Evolutionary conservation across 2,113 vertebrate species (phyloP).

Genomic region (Thamnophis sirtalis): DNA sequence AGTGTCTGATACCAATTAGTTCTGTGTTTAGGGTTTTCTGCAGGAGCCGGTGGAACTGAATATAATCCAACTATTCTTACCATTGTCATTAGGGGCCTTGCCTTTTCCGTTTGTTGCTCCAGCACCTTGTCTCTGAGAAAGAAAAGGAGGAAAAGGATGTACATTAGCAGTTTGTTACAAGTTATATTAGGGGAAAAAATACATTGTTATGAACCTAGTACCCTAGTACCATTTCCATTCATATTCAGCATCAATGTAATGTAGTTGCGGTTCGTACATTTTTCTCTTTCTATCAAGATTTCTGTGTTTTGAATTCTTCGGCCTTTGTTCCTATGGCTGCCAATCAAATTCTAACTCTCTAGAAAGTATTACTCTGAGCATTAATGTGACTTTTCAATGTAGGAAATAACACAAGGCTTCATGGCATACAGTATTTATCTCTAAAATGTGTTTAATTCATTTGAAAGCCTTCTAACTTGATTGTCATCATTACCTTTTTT

Average conservation of each 20-base stretch:
- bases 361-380: neutral
- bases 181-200: neutral
- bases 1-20: neutral
- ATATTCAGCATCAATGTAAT: neutral
- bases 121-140: slow-evolving; percentile 83
- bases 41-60: neutral
- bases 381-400: neutral
- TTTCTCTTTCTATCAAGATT: neutral
- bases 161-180: neutral
- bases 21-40: neutral
- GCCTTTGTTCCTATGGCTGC: neutral
- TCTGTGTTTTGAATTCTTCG: neutral
- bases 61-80: slow-evolving; percentile 65
- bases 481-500: neutral
- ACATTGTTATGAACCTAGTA: neutral
- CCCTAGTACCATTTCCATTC: neutral
- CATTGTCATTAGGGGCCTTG: slow-evolving; percentile 85
- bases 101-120: slow-evolving; percentile 85
- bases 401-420: neutral
- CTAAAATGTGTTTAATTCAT: neutral
- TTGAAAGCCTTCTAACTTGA: neutral
- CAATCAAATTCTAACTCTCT: neutral
- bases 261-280: neutral
- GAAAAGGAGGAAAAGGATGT: slow-evolving; percentile 14
- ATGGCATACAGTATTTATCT: neutral